Conservation (phyloP, 2,797 vertebrate genomes). For the Chromobotia macracanthus region DNA sequence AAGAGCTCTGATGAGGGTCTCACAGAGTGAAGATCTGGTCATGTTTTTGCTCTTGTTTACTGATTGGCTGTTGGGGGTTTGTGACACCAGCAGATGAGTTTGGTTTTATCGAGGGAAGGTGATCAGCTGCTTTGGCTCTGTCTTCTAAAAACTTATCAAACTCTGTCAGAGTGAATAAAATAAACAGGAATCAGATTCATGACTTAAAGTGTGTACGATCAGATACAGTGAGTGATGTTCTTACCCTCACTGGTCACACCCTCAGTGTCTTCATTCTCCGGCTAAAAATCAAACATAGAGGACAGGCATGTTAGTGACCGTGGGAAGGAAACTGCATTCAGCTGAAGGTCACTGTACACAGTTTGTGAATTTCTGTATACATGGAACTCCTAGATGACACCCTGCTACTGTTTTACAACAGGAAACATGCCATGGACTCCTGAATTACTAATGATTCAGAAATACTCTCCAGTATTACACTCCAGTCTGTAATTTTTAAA, state of each 20-base stretch:
- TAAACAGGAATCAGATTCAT: background rate
- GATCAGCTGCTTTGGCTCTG: slow-evolving; percentile 65
- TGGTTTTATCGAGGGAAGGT: slow-evolving; percentile 43
- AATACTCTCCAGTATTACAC: no score
- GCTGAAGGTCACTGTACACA: no score
- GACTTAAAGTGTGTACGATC: background rate
- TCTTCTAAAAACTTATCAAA: slow-evolving; percentile 79
- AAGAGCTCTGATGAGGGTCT: slow-evolving; percentile 32
- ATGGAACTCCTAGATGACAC: no score
- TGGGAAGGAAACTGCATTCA: no score
- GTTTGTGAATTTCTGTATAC: no score
- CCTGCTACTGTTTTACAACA: no score
- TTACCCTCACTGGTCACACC: slow-evolving; percentile 79
- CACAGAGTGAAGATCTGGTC: slow-evolving; percentile 78
- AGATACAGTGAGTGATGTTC: background rate
- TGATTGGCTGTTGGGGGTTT: slow-evolving; percentile 54
- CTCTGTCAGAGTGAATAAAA: slow-evolving; percentile 62
- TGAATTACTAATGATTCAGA: no score
- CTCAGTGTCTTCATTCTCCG: slow-evolving; percentile 67
- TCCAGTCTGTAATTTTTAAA: no score
- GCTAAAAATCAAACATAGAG: slow-evolving; percentile 53
- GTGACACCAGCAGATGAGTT: slow-evolving; percentile 35
- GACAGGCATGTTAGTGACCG: no score
- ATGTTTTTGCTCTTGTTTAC: slow-evolving; percentile 66
- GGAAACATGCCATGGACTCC: no score